Percentiles rank a stretch among this genome's conserved stretches.
Evolutionary conservation across 2,113 vertebrate genomes (phyloP).

Genomic region (Sinocyclocheilus anshuiensis): DNA sequence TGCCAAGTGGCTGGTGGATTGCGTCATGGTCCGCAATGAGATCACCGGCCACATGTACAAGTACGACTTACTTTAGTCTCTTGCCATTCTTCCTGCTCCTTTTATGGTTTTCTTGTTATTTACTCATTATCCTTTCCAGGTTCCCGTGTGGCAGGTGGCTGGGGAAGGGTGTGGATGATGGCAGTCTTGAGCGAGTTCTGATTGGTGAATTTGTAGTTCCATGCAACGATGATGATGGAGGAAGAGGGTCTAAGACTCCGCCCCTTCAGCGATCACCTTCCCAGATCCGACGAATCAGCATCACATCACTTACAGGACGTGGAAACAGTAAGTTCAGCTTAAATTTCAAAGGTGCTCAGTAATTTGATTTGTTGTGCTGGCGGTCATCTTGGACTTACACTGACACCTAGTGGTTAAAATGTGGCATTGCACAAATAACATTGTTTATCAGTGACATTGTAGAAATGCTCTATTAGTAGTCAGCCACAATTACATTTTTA

Average conservation of each 20-base stretch:
- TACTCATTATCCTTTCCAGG: slow-evolving; percentile 64
- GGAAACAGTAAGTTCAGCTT: slow-evolving; percentile 76
- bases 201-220: slow-evolving; percentile 85
- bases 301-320: slow-evolving; percentile 82
- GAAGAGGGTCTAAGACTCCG: slow-evolving; percentile 83
- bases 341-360: background rate
- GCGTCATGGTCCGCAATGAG: slow-evolving; percentile 96
- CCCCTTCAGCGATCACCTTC: slow-evolving; percentile 88
- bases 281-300: slow-evolving; percentile 78
- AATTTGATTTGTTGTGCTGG: background rate
- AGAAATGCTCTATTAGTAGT: background rate
- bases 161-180: slow-evolving; percentile 89
- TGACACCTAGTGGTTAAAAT: background rate
- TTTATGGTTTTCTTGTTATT: background rate
- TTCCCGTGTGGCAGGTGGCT: slow-evolving; percentile 92
- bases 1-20: slow-evolving; percentile 98
- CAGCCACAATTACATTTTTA: background rate
- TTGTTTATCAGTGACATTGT: background rate
- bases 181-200: slow-evolving; percentile 89
- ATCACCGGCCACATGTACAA: slow-evolving; percentile 95
- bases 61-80: slow-evolving; percentile 72
- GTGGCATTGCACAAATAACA: background rate
- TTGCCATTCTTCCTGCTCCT: background rate
- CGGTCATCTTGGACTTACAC: background rate
- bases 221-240: slow-evolving; percentile 78